phyloP scores from a whole-genome alignment of 2,797 vertebrate genomes.

The Prionace glauca region DNA sequence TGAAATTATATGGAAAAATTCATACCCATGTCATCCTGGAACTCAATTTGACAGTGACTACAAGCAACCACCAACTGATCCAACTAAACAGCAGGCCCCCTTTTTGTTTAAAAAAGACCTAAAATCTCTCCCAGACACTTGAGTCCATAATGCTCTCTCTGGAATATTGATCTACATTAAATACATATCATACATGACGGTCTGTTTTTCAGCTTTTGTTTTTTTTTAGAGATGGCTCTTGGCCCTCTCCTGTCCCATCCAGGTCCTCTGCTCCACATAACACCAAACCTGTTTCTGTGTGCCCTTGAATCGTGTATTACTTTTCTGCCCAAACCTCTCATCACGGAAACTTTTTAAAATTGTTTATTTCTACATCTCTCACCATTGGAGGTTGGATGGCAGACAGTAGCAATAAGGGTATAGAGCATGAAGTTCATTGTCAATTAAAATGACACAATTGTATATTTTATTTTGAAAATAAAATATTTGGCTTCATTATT shows the following conservation, averaged over 20 bases:
- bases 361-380: not conserved
- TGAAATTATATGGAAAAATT: not conserved
- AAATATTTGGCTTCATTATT: too few species aligned
- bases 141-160: not conserved
- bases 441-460: not conserved
- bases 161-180: not conserved
- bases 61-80: not conserved
- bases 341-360: not conserved
- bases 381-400: not conserved
- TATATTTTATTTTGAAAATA: not conserved
- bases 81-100: not conserved
- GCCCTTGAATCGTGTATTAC: not conserved
- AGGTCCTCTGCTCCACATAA: not conserved
- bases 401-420: not conserved
- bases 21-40: not conserved
- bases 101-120: not conserved
- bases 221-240: not conserved
- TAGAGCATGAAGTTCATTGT: not conserved
- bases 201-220: not conserved
- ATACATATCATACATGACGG: not conserved
- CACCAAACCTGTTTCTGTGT: not conserved
- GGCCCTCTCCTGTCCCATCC: not conserved
- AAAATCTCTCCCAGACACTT: not conserved
- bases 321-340: not conserved
- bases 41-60: not conserved